Evolutionary conservation across 2,113 vertebrate species (phyloP).

Genomic region (Pampusana beccarii): DNA sequence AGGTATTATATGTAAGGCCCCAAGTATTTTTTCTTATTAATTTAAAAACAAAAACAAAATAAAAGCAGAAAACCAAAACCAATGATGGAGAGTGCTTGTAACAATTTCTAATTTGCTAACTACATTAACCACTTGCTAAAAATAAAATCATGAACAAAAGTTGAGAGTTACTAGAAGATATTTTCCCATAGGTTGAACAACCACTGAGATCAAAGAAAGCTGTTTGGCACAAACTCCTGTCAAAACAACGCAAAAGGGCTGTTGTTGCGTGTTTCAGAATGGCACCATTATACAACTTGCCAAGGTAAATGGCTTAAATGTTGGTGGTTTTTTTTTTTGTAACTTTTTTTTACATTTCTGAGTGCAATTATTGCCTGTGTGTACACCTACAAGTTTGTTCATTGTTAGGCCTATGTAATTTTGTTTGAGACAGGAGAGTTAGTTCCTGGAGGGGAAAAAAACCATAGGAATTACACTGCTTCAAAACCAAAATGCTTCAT

Average conservation of each 20-base stretch:
- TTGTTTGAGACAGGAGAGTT: background rate
- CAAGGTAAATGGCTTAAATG: constrained; percentile 80
- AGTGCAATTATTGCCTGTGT: background rate
- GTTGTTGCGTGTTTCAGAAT: constrained; percentile 98
- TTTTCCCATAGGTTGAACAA: constrained; percentile 90
- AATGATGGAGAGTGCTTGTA: background rate
- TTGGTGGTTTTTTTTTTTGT: background rate
- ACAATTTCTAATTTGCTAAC: background rate
- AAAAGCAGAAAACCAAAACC: background rate
- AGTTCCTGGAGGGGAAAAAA: background rate
- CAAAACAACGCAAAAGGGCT: constrained; percentile 96
- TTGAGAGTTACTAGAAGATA: background rate
- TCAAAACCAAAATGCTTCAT: background rate
- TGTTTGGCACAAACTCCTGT: constrained; percentile 97
- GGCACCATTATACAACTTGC: constrained; percentile 96
- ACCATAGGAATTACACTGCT: background rate
- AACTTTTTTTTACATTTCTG: background rate
- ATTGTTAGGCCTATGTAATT: background rate
- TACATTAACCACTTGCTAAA: background rate
- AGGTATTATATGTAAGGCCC: background rate
- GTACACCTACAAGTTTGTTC: background rate
- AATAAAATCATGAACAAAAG: background rate
- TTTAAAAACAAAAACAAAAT: background rate
- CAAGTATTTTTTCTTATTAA: background rate
- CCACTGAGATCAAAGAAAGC: constrained; percentile 97